Evolutionary conservation across 1,140 invertebrate species (phyloP).

Genomic region (Bombus confusus): DNA sequence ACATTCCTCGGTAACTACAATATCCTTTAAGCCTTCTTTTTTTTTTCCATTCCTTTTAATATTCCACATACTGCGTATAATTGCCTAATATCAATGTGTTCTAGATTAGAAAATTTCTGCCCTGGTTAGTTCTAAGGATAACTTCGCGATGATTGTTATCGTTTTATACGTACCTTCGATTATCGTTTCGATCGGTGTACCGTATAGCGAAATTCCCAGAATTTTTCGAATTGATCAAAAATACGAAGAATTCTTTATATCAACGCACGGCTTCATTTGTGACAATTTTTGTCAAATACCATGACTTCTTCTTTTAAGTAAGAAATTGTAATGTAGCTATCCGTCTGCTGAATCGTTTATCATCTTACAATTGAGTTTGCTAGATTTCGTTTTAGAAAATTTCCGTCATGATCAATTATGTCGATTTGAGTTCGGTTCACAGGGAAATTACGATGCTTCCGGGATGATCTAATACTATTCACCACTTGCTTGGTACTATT

Average conservation of each 20-base stretch:
- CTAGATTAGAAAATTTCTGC: neutral
- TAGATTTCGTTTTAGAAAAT: neutral
- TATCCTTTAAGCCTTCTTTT: constrained; percentile 9
- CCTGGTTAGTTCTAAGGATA: neutral
- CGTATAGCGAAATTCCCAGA: no score
- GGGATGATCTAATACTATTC: neutral
- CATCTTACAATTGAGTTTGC: no score
- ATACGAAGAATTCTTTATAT: no score
- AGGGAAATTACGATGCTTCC: neutral
- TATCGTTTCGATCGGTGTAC: neutral
- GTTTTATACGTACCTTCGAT: neutral
- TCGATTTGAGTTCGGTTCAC: neutral
- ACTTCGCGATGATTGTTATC: neutral
- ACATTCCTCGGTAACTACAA: constrained; percentile 39
- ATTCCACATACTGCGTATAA: no score
- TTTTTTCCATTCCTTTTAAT: no score
- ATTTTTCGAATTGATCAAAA: no score
- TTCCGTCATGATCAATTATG: neutral
- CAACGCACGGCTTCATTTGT: no score
- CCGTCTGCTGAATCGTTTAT: no score
- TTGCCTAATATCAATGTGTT: neutral
- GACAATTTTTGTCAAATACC: no score
- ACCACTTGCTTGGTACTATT: neutral
- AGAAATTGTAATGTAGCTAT: no score
- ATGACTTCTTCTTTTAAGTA: no score